These are phyloP conservation scores for Anthonomus grandis DNA, from an alignment of 1,140 invertebrate species.

Conservation along the genomic window DNA sequence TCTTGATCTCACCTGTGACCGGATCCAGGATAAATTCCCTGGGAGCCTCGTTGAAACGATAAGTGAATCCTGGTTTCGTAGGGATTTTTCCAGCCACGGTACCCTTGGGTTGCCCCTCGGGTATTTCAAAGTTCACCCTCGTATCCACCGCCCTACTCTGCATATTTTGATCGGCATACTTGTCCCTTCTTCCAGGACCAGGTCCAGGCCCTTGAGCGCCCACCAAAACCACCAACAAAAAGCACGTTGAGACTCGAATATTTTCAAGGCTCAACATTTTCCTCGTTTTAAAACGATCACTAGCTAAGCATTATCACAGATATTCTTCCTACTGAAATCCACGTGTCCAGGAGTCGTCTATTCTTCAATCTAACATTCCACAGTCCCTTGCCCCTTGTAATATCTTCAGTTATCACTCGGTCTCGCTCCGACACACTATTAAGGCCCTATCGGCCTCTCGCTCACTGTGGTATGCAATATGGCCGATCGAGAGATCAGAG, in stretches of 20 bases:
- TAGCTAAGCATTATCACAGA: neutral
- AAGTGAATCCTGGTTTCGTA: constrained; percentile 81
- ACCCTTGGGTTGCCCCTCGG: constrained; percentile 77
- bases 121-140: constrained; percentile 77
- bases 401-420: constrained; percentile 35
- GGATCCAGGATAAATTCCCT: constrained; percentile 78
- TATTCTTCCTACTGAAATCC: constrained; percentile 12
- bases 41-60: constrained; percentile 84
- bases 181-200: constrained; percentile 49
- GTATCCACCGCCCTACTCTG: constrained; percentile 83
- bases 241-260: constrained; percentile 19
- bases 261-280: neutral
- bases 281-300: neutral
- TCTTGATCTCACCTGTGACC: constrained; percentile 77
- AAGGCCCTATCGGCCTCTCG: constrained; percentile 35
- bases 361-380: constrained; percentile 46
- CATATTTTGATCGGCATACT: constrained; percentile 62
- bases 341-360: constrained; percentile 16
- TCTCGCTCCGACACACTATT: constrained; percentile 36
- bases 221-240: constrained; percentile 29
- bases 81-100: constrained; percentile 82
- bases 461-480: constrained; percentile 53
- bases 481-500: constrained; percentile 41
- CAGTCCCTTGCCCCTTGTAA: constrained; percentile 42
- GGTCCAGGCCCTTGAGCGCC: constrained; percentile 47